Percentiles rank a stretch among this genome's conserved stretches.
Evolutionary conservation across 2,113 vertebrate genomes (phyloP).

Genomic region (Hipposideros armiger): DNA sequence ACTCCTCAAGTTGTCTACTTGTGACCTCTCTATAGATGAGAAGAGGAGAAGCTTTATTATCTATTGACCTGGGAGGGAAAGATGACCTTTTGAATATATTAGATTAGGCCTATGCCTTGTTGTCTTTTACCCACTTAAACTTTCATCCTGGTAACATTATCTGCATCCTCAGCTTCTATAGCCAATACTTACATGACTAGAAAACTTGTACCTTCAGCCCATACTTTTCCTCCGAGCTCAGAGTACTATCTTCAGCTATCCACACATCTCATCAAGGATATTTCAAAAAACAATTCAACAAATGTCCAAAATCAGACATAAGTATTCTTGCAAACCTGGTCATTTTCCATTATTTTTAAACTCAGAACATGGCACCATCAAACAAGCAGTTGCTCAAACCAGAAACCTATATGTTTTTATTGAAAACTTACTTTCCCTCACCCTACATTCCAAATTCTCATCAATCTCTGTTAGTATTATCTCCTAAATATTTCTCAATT

Average conservation of each 20-base stretch:
- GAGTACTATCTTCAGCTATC: neutral
- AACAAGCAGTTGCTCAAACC: neutral
- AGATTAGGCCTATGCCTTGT: neutral
- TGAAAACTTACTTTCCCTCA: neutral
- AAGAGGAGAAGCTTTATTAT: neutral
- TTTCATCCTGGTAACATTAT: neutral
- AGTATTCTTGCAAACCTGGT: neutral
- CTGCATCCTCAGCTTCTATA: neutral
- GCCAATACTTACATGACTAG: neutral
- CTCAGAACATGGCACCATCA: neutral
- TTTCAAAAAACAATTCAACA: slow-evolving; percentile 26
- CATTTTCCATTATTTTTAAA: slow-evolving; percentile 25
- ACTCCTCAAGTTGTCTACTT: slow-evolving; percentile 17
- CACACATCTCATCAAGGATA: neutral
- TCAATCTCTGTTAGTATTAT: neutral
- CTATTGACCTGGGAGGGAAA: neutral
- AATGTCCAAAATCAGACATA: neutral
- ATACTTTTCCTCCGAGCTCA: neutral
- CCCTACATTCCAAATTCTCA: neutral
- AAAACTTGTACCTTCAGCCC: neutral
- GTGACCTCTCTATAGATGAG: neutral
- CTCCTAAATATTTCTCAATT: neutral
- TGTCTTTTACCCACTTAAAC: neutral
- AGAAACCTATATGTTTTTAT: neutral
- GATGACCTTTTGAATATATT: neutral